Evolutionary conservation across 2,797 vertebrate species (phyloP), one percentile per base, ranked within the genome.

Genomic region (Enteromius treurensis): DNA sequence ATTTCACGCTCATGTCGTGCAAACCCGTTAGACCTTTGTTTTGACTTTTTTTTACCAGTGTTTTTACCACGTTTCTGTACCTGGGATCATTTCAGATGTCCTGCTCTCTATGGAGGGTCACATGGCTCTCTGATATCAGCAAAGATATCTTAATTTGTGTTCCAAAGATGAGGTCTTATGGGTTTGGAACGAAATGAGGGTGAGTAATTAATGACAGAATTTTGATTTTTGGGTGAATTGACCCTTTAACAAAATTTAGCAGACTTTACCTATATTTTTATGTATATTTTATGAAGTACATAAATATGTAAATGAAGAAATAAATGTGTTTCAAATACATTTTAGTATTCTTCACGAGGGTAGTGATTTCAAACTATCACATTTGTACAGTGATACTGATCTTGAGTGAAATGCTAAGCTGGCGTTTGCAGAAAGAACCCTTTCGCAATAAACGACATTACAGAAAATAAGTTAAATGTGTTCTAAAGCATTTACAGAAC

Each of bases 401-500:
- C 14, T 62, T 23, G 45, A 55, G 26, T 60, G 64, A 85, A 62
- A 23, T 77, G 7, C 34, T 47, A 42, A 70, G 2, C 19, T 74
- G 29, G 21, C n/a, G 2, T 19, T 45, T 68, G 40, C 34, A 70
- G 10, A 26, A 49, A 45, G 49, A 19, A 11, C 21, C 40, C 40
- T 40, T 37, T 75, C 1, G 5, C 51, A 83, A 76, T 73, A 75
- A 53, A 62, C 69, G 8, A 68, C n/a, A 26, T 64, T n/a, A 70
- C 32, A 40, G 4, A 10, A 70, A 78, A 76, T 5, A 26, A n/a
- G 55, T 70, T 29, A 68, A 79, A 64, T 40, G 82, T 19, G 55
- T 80, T 83, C 58, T 51, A 32, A 78, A 79, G 40, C 74, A 26
- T 71, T 75, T 76, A 65, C 32, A 62, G 83, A 58, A 68, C 81